Evolutionary conservation across 2,888 invertebrate genomes (phyloP).

Genomic region (Melipona bicolor): DNA sequence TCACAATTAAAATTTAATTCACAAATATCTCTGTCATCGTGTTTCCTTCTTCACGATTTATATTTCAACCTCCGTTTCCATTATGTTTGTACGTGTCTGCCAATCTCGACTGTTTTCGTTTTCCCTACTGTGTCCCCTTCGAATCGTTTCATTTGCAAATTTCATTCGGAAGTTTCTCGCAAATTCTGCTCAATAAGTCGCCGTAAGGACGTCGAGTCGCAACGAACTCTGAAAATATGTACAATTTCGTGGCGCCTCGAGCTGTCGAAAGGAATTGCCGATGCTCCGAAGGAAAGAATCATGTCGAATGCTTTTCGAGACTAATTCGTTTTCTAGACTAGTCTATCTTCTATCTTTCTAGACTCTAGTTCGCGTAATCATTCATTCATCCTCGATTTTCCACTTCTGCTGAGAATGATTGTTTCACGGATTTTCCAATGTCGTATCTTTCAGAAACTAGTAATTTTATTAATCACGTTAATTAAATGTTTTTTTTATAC

Average conservation of each 20-base stretch:
- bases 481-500: neutral
- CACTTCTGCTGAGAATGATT: constrained; percentile 5
- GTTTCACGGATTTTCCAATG: constrained; percentile 13
- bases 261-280: neutral
- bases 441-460: neutral
- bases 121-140: neutral
- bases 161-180: neutral
- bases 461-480: neutral
- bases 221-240: neutral
- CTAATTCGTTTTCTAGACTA: constrained; percentile 7
- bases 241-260: neutral
- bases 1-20: neutral
- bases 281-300: neutral
- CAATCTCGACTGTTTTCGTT: neutral
- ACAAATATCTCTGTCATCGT: neutral
- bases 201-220: neutral
- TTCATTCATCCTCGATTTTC: neutral
- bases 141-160: neutral
- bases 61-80: neutral
- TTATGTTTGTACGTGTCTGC: neutral
- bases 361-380: constrained; percentile 6
- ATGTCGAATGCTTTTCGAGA: neutral
- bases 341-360: neutral
- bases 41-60: neutral
- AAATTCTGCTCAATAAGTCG: neutral